Conservation (phyloP, 2,797 vertebrate genomes). For the Monodelphis domestica region DNA sequence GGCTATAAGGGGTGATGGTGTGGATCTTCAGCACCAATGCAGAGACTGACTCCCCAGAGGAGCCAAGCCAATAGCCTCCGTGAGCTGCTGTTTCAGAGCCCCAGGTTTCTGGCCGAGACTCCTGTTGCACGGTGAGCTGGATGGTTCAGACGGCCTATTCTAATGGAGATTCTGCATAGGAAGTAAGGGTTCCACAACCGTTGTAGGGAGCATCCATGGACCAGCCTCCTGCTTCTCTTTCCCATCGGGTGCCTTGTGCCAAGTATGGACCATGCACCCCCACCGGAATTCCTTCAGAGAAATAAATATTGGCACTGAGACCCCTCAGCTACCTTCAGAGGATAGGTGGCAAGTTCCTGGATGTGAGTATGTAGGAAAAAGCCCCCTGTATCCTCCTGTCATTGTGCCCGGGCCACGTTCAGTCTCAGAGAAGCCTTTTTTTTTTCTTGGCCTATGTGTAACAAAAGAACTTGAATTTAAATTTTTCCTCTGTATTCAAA, state of each 20-base stretch:
- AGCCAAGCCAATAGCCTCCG: not conserved
- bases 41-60: not conserved
- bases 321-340: not conserved
- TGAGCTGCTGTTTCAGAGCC: not conserved
- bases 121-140: not conserved
- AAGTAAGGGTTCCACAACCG: not conserved
- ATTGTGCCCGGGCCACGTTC: not conserved
- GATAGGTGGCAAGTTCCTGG: not conserved
- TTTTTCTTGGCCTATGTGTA: not conserved
- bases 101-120: not conserved
- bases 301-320: conserved; percentile 78
- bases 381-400: not conserved
- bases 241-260: not conserved
- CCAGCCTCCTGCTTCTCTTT: not conserved
- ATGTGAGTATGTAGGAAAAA: not conserved
- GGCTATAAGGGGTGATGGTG: not conserved
- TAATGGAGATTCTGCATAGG: not conserved
- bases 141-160: not conserved
- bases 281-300: not conserved
- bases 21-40: not conserved
- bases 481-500: conserved; percentile 77
- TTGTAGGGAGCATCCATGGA: not conserved
- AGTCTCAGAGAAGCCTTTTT: not conserved
- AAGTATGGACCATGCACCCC: not conserved
- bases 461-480: not conserved